These are phyloP conservation scores for Mythimna ferrago DNA, from an alignment of 2,888 invertebrate species.

Conservation along the genomic window DNA sequence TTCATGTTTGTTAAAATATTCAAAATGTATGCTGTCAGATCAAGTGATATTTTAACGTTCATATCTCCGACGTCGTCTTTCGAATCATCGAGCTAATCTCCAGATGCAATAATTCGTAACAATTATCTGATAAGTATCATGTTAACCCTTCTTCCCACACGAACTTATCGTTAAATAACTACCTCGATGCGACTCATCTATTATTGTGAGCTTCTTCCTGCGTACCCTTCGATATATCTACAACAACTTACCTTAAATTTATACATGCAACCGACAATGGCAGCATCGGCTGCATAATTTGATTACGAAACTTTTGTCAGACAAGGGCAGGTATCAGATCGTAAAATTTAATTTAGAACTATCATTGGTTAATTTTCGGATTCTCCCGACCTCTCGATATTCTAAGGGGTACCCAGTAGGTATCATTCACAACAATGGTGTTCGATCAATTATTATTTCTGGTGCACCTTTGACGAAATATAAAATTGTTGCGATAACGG, in stretches of 20 bases:
- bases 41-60: slow-evolving; percentile 53
- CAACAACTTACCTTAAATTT: slow-evolving; percentile 88
- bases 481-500: slow-evolving; percentile 88
- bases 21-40: slow-evolving; percentile 47
- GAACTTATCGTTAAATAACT: slow-evolving; percentile 81
- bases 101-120: slow-evolving; percentile 87
- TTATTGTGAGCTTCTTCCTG: slow-evolving; percentile 81
- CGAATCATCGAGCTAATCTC: slow-evolving; percentile 70
- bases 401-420: slow-evolving; percentile 77
- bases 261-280: slow-evolving; percentile 88
- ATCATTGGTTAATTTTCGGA: slow-evolving; percentile 90
- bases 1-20: slow-evolving; percentile 54
- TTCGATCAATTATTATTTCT: slow-evolving; percentile 89
- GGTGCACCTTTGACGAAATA: slow-evolving; percentile 89
- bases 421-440: slow-evolving; percentile 86
- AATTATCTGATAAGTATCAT: slow-evolving; percentile 90
- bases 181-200: slow-evolving; percentile 83
- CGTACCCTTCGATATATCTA: slow-evolving; percentile 84
- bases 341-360: slow-evolving; percentile 90
- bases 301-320: slow-evolving; percentile 88
- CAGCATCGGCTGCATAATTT: slow-evolving; percentile 89
- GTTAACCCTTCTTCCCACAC: slow-evolving; percentile 89
- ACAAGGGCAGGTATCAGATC: slow-evolving; percentile 87
- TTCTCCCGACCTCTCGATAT: slow-evolving; percentile 83
- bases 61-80: slow-evolving; percentile 43